phyloP scores from a whole-genome alignment of 2,113 vertebrate genomes.

The Tragelaphus imberbis region DNA sequence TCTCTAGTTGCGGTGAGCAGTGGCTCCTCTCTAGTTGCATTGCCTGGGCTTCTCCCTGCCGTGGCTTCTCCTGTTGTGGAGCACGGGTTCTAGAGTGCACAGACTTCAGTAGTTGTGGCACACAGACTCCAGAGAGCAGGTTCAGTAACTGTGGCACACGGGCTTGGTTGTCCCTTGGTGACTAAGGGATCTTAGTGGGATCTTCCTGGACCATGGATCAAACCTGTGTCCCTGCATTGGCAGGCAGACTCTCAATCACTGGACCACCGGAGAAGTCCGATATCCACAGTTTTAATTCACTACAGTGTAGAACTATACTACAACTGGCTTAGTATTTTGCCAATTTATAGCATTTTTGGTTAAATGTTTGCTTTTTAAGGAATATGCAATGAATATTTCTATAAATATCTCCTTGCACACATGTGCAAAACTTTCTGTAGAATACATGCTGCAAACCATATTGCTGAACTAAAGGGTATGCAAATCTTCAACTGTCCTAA shows the following conservation, averaged over 20 bases:
- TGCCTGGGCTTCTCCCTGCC: neutral
- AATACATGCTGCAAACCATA: neutral
- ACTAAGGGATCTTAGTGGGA: neutral
- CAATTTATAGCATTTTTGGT: neutral
- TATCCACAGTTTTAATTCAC: neutral
- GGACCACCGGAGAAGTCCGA: neutral
- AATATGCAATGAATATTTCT: neutral
- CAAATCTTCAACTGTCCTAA: neutral
- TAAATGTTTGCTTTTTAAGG: neutral
- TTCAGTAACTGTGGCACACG: neutral
- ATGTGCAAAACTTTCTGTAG: neutral
- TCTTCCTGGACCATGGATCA: neutral
- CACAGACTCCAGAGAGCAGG: neutral
- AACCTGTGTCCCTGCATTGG: neutral
- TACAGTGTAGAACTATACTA: neutral
- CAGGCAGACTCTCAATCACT: neutral
- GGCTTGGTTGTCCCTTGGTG: neutral
- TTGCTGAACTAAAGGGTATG: too few relatives aligned
- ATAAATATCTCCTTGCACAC: neutral
- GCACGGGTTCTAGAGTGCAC: neutral
- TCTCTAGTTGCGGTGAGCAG: neutral
- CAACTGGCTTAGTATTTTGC: neutral
- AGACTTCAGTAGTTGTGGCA: neutral
- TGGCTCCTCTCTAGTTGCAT: neutral
- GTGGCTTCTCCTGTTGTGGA: neutral